Conservation (phyloP, 2,797 vertebrate genomes). For the Cyclopterus lumpus region DNA sequence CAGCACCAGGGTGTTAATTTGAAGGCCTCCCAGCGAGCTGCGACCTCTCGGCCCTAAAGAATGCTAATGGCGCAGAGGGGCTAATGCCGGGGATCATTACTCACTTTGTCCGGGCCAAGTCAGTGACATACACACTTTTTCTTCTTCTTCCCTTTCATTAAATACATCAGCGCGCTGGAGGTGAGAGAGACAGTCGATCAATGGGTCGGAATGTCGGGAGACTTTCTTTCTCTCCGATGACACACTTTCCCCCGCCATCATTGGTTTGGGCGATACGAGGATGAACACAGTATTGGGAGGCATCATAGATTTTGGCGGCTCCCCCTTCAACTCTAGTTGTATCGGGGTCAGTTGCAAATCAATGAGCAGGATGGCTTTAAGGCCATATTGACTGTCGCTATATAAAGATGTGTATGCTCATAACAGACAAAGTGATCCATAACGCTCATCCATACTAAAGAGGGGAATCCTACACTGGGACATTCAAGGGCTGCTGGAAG, state of each 20-base stretch:
- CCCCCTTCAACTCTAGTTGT: background rate
- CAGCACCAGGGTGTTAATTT: conserved; percentile 80
- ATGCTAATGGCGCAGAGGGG: conserved; percentile 75
- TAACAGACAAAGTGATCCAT: too few relatives aligned
- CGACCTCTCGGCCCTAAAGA: conserved; percentile 68
- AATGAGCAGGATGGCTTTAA: background rate
- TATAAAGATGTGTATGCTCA: too few relatives aligned
- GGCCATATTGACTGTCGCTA: background rate
- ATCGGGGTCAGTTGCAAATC: background rate
- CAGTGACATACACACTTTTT: conserved; percentile 27
- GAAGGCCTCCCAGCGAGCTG: conserved; percentile 63
- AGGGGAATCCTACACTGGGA: background rate
- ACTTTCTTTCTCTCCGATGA: conserved; percentile 1
- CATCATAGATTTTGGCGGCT: background rate
- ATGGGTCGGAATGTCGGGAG: background rate
- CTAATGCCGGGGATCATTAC: conserved; percentile 64
- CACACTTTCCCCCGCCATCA: conserved; percentile 13
- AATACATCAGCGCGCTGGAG: background rate
- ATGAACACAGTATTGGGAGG: background rate
- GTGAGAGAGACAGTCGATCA: background rate
- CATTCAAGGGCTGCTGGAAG: background rate
- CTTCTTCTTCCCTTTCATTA: background rate
- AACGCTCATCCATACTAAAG: background rate
- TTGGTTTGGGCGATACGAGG: background rate
- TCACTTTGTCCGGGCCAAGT: conserved; percentile 50